phyloP scores from a whole-genome alignment of 92 coral and sea anemone genomes.

The Actinostola sp. region DNA sequence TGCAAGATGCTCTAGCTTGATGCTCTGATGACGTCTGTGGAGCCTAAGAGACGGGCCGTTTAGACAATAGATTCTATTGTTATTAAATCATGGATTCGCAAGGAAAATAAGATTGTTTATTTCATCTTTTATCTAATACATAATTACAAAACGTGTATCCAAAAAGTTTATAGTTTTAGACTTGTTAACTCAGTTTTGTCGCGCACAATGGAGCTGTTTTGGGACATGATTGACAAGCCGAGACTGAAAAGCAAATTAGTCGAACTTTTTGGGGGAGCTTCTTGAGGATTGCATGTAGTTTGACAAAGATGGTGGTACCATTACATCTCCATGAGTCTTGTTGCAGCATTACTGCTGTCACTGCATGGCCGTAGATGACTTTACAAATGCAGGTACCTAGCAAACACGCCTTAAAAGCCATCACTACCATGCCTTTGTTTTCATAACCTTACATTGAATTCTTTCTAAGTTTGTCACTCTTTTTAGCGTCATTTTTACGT shows the following conservation, averaged over 20 bases:
- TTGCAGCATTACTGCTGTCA: neutral
- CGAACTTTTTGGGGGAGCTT: too few relatives aligned
- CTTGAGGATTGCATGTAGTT: too few relatives aligned
- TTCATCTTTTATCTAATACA: too few relatives aligned
- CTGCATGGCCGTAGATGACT: neutral
- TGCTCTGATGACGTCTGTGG: conserved; percentile 28
- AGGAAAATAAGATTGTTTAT: neutral
- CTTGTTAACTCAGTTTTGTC: too few relatives aligned
- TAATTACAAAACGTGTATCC: too few relatives aligned
- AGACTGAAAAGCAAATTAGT: too few relatives aligned
- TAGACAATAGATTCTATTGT: conserved; percentile 30
- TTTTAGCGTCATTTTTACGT: conserved; percentile 12
- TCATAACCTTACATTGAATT: conserved; percentile 26
- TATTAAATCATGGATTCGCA: neutral
- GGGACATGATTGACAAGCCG: too few relatives aligned
- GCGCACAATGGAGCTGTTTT: too few relatives aligned
- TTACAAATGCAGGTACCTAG: neutral
- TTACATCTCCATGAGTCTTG: neutral
- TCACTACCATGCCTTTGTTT: conserved; percentile 25
- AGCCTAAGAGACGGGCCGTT: conserved; percentile 23
- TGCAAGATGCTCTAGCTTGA: conserved; percentile 10
- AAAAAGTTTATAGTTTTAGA: too few relatives aligned
- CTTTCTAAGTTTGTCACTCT: conserved; percentile 29
- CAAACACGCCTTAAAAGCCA: conserved; percentile 28
- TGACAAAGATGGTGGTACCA: too few relatives aligned